Conservation (phyloP, 2,888 invertebrate genomes). For the Petrolisthes cinctipes region DNA sequence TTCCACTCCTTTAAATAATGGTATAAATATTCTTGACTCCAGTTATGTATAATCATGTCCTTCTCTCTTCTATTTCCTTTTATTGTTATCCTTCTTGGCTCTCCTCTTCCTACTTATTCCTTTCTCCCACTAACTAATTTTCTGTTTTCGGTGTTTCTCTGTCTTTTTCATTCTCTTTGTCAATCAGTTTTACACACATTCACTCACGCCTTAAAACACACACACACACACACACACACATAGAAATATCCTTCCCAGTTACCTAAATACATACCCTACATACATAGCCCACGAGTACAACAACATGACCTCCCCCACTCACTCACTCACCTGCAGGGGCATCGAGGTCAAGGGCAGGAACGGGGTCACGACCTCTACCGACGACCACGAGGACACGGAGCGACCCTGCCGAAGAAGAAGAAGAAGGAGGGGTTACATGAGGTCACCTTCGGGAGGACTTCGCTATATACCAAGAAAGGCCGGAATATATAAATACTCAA, state of each 20-base stretch:
- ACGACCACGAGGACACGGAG: constrained; percentile 3
- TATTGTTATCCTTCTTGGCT: no score
- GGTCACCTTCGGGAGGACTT: no score
- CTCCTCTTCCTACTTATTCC: no score
- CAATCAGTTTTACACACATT: no score
- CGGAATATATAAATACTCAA: neutral
- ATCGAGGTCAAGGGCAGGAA: constrained; percentile 17
- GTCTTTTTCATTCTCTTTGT: no score
- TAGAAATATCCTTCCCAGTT: no score
- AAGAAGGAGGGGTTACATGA: neutral
- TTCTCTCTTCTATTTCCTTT: neutral
- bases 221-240: no score
- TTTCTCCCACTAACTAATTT: no score
- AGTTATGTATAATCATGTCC: neutral
- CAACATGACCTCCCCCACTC: neutral
- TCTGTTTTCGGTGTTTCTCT: no score
- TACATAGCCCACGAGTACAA: no score
- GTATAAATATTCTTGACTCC: neutral
- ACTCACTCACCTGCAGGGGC: constrained; percentile 15
- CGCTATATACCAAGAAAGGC: neutral
- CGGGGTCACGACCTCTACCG: constrained; percentile 15
- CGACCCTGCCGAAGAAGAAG: neutral
- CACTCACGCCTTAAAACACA: no score
- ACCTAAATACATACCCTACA: no score
- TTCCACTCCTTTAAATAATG: neutral